Evolutionary conservation across 2,888 invertebrate species (phyloP).

Genomic region (Drosophila prostipennis): DNA sequence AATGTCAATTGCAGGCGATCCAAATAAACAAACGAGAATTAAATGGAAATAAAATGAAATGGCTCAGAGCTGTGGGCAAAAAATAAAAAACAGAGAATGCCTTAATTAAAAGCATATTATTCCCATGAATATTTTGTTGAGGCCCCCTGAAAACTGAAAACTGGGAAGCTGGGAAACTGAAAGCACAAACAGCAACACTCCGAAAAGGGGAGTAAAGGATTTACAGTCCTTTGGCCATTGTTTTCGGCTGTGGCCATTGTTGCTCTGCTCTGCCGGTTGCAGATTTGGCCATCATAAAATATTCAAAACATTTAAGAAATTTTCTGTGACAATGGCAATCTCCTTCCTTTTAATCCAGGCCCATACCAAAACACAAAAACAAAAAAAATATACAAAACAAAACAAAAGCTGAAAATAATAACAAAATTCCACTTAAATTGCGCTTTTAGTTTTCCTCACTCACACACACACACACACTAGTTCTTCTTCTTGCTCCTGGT

Average conservation of each 20-base stretch:
- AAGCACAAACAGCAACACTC: slow-evolving; percentile 22
- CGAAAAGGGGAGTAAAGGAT: slow-evolving; percentile 13
- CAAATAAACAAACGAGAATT: slow-evolving; percentile 64
- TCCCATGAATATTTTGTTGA: slow-evolving; percentile 71
- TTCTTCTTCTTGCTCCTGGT: background rate
- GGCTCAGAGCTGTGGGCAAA: slow-evolving; percentile 16
- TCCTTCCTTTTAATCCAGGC: background rate
- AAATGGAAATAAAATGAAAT: slow-evolving; percentile 31
- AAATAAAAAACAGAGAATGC: slow-evolving; percentile 38
- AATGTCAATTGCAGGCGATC: slow-evolving; percentile 61
- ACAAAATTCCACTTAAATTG: slow-evolving; percentile 41
- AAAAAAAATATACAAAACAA: background rate
- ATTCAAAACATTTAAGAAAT: slow-evolving; percentile 70
- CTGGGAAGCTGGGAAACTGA: background rate
- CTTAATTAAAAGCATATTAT: slow-evolving; percentile 75
- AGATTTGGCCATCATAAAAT: slow-evolving; percentile 66
- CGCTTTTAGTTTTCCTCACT: slow-evolving; percentile 38
- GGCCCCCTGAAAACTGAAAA: slow-evolving; percentile 36
- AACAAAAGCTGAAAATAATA: slow-evolving; percentile 29
- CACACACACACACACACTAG: slow-evolving; percentile 1
- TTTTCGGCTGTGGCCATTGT: slow-evolving; percentile 46
- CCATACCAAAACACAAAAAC: background rate
- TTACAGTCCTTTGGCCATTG: slow-evolving; percentile 53
- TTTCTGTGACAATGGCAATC: slow-evolving; percentile 54
- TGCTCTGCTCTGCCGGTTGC: slow-evolving; percentile 27